Conservation (phyloP, 2,888 invertebrate genomes). For the Patella depressa region DNA sequence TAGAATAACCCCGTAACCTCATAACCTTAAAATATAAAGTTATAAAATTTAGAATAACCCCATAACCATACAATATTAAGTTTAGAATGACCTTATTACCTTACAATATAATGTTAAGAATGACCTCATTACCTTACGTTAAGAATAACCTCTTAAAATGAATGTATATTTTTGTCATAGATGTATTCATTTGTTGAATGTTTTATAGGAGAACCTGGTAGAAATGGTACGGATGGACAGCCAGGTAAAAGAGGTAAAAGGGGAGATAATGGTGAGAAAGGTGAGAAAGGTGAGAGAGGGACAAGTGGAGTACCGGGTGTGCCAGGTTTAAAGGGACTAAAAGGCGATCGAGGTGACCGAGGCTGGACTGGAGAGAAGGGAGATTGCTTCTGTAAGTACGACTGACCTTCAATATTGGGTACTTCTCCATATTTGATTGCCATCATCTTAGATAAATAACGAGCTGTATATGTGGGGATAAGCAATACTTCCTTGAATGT, state of each 20-base stretch:
- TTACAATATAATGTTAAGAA: no score
- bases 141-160: no score
- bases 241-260: slow-evolving; percentile 16
- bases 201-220: slow-evolving; percentile 17
- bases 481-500: no score
- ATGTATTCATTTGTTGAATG: no score
- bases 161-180: no score
- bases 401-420: background rate
- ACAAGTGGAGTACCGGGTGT: slow-evolving; percentile 20
- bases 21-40: no score
- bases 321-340: slow-evolving; percentile 37
- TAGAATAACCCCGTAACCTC: background rate
- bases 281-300: slow-evolving; percentile 13
- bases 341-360: slow-evolving; percentile 36
- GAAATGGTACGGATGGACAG: slow-evolving; percentile 18
- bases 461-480: no score
- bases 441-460: no score
- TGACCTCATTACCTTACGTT: no score
- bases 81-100: background rate
- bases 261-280: slow-evolving; percentile 10
- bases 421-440: background rate
- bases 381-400: slow-evolving; percentile 6
- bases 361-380: slow-evolving; percentile 31
- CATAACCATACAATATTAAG: no score
- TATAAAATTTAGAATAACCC: no score